These are phyloP conservation scores for Eilema caniola DNA, from an alignment of 2,888 invertebrate genomes.

Conservation along the genomic window DNA sequence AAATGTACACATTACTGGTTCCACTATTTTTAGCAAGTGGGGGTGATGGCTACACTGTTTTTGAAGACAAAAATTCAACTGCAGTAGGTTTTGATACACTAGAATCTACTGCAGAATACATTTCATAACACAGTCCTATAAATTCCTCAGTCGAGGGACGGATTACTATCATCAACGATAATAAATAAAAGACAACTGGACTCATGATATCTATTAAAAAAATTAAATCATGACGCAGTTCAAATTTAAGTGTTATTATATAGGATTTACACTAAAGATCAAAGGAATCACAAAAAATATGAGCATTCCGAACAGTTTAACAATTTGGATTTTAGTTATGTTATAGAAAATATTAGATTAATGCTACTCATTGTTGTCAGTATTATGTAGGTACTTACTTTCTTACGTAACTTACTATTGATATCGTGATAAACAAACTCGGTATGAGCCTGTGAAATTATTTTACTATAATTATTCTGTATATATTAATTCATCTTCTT, in stretches of 20 bases:
- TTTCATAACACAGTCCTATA: constrained; percentile 87
- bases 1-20: constrained; percentile 89
- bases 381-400: background rate
- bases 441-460: background rate
- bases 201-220: background rate
- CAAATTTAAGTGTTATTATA: background rate
- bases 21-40: constrained; percentile 89
- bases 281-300: background rate
- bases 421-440: background rate
- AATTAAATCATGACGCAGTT: background rate
- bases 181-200: background rate
- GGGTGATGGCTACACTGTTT: constrained; percentile 90
- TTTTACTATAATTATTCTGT: background rate
- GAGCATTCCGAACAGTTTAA: background rate
- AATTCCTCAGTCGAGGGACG: constrained; percentile 89
- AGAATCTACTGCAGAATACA: constrained; percentile 83
- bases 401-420: background rate
- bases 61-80: constrained; percentile 66
- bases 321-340: background rate
- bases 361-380: background rate
- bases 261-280: background rate
- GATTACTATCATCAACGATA: constrained; percentile 65
- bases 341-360: background rate
- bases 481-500: too few species aligned
- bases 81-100: constrained; percentile 65